Percentiles rank a stretch among this genome's conserved stretches.
These are phyloP conservation scores for Taxidea taxus DNA, from an alignment of 2,113 vertebrate genomes.

Conservation along the genomic window DNA sequence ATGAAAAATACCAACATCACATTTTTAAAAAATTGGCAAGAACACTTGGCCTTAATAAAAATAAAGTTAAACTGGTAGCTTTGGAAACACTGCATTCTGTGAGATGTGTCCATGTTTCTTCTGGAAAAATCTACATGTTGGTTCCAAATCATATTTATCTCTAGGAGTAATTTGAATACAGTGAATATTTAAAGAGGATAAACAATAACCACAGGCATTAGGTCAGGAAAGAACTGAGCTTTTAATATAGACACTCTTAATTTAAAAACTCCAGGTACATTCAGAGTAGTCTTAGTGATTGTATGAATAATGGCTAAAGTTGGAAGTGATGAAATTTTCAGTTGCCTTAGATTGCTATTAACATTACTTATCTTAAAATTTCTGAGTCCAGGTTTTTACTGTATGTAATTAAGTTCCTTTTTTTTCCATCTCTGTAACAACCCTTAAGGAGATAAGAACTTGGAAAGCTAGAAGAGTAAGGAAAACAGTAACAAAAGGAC, in stretches of 20 bases:
- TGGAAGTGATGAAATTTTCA: constrained; percentile 13
- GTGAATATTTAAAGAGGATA: not conserved
- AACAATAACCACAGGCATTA: not conserved
- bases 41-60: constrained; percentile 46
- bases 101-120: constrained; percentile 5
- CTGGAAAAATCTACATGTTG: not conserved
- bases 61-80: constrained; percentile 10
- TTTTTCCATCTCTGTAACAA: not conserved
- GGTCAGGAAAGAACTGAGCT: not conserved
- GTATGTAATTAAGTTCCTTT: not conserved
- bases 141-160: not conserved
- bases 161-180: not conserved
- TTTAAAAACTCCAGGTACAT: not conserved
- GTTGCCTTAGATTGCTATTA: not conserved
- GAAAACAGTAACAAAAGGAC: not conserved
- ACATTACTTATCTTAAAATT: not conserved
- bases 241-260: not conserved
- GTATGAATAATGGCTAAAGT: not conserved
- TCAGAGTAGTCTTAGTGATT: not conserved
- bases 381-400: constrained; percentile 11
- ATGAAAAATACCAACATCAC: constrained; percentile 25
- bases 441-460: not conserved
- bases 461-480: not conserved
- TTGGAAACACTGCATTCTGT: constrained; percentile 33
- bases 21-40: constrained; percentile 32